Percentiles rank a stretch among this genome's conserved stretches.
Conservation (phyloP, 2,888 invertebrate genomes). For the Seira musarum region DNA sequence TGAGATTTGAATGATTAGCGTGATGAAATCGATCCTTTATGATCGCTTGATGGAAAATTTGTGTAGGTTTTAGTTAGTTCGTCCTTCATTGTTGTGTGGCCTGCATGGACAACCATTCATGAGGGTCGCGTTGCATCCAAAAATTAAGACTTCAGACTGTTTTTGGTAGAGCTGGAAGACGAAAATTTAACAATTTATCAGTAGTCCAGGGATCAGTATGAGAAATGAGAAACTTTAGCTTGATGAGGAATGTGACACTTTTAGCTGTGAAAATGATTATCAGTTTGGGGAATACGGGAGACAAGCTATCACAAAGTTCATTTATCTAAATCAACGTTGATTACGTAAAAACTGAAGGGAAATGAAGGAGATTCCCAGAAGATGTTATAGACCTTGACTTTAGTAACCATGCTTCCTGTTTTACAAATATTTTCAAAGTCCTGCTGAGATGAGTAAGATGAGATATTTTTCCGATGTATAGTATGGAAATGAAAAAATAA, state of each 20-base stretch:
- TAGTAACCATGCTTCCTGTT: too few species aligned
- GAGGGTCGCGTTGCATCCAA: not conserved
- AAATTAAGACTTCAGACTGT: too few species aligned
- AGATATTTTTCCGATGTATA: too few species aligned
- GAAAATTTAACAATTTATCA: not conserved
- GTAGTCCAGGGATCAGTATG: too few species aligned
- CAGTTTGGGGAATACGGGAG: not conserved
- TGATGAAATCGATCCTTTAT: conserved; percentile 57
- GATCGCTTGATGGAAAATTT: conserved; percentile 51
- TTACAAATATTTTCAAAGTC: too few species aligned
- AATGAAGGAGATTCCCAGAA: not conserved
- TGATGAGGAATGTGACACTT: not conserved
- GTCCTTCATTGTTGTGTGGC: conserved; percentile 26
- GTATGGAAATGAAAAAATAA: not conserved
- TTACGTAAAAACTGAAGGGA: not conserved
- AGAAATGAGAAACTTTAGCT: not conserved
- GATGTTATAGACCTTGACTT: too few species aligned
- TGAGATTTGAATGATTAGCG: conserved; percentile 45
- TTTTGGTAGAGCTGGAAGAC: not conserved
- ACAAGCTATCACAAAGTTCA: not conserved
- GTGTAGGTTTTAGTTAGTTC: conserved; percentile 34
- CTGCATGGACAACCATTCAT: too few species aligned
- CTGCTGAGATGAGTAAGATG: too few species aligned
- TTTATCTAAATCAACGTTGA: not conserved
- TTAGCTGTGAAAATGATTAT: not conserved